A percentile compares a stretch with the other conserved stretches of the same genome.
These are phyloP conservation scores for Cecidostiba fungosa DNA, from an alignment of 2,888 invertebrate species.

Conservation along the genomic window DNA sequence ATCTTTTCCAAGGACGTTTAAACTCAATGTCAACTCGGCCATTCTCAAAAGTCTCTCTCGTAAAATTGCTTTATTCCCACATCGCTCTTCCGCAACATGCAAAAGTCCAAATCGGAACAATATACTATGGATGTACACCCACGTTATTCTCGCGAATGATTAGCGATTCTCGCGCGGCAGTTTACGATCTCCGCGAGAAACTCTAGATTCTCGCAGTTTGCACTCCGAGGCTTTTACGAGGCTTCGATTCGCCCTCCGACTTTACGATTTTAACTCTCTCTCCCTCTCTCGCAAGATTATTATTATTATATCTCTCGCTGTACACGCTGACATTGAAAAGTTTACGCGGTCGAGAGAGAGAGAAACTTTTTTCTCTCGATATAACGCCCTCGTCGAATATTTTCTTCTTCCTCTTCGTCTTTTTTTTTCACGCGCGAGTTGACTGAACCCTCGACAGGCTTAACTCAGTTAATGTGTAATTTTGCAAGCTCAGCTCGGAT, in stretches of 20 bases:
- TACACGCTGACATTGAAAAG: conserved; percentile 44
- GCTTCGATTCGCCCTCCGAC: conserved; percentile 30
- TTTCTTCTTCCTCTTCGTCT: conserved; percentile 13
- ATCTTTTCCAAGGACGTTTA: not conserved
- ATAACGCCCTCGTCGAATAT: not conserved
- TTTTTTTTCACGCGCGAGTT: not conserved
- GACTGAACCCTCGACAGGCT: conserved; percentile 7
- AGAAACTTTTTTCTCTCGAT: conserved; percentile 14
- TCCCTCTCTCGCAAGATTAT: not conserved
- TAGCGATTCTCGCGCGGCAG: not conserved
- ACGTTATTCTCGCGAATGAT: conserved; percentile 2
- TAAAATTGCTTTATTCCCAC: not conserved
- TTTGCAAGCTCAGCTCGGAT: conserved; percentile 13
- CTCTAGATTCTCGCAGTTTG: not conserved
- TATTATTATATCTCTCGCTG: not conserved
- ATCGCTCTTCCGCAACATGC: not conserved
- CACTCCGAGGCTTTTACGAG: not conserved
- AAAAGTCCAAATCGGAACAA: not conserved
- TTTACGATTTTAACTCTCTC: not conserved
- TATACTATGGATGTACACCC: not conserved
- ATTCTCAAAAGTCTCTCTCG: not conserved
- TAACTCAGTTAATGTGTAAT: conserved; percentile 39
- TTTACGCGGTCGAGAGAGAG: not conserved
- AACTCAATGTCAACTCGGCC: not conserved
- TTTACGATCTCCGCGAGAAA: conserved; percentile 8